A percentile compares a stretch with the other conserved stretches of the same genome.
Evolutionary conservation across 2,113 vertebrate species (phyloP).

Genomic region (Carollia perspicillata): DNA sequence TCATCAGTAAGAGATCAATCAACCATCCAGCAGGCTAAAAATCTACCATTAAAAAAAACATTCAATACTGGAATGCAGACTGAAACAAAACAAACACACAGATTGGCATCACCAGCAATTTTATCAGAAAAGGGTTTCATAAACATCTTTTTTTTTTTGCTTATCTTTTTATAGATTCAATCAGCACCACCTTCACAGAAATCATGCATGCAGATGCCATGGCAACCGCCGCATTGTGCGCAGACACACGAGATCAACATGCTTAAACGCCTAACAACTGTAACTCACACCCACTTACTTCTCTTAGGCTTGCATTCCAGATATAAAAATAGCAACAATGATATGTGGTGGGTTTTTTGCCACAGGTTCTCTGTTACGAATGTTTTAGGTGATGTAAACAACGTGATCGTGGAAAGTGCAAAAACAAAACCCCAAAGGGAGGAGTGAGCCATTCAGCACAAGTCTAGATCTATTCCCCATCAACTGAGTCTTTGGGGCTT

Average conservation of each 20-base stretch:
- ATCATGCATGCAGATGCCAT: constrained; percentile 71
- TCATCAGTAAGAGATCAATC: neutral
- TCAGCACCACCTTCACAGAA: constrained; percentile 60
- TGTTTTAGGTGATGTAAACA: constrained; percentile 49
- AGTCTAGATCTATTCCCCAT: neutral
- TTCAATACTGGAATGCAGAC: constrained; percentile 1
- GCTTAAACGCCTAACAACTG: constrained; percentile 55
- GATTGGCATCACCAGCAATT: neutral
- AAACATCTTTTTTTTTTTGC: constrained; percentile 49
- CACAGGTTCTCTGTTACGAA: constrained; percentile 35
- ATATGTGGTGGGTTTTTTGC: constrained; percentile 1
- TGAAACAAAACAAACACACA: constrained; percentile 30
- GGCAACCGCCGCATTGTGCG: constrained; percentile 67
- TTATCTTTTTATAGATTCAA: constrained; percentile 67
- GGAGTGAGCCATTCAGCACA: neutral
- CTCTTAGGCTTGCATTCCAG: constrained; percentile 64
- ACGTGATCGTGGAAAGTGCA: neutral
- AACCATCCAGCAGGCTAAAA: neutral
- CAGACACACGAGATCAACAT: constrained; percentile 68
- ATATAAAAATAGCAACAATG: constrained; percentile 67
- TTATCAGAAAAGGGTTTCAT: constrained; percentile 44
- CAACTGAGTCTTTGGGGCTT: neutral
- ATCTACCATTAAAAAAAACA: constrained; percentile 25
- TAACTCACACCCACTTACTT: constrained; percentile 61
- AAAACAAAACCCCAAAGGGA: constrained; percentile 16